Base-by-base conservation (phyloP, 2,797 vertebrate species). In the Neosilurus hyrtlii region DNA sequence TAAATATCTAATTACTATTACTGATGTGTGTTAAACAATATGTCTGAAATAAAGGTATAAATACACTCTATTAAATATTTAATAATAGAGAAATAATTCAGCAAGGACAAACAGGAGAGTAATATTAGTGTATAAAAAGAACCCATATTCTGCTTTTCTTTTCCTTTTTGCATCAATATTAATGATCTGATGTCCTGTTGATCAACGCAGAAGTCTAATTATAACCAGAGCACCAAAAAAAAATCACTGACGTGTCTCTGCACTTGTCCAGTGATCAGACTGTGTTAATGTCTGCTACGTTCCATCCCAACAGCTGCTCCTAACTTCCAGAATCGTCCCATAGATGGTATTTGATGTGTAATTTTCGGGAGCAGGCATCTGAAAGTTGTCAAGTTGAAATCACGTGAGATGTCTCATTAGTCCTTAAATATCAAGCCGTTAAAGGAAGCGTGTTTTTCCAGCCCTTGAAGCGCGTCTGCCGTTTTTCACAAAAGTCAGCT, bases 371-470 rank as follows among this genome's bases (percentile, higher is more conserved):
- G 12, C 9, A n/a, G 70, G 51, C 26, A 51, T 72, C 70, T 26
- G 70, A 72, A 72, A 52, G 51, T 54, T 72, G 70, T 72, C 70
- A 72, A 9, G 70, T 54, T 3, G 51, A 54, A 54, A 72, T 72
- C 70, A 7, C 49, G 51, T 1, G 4, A 37, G 54, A 77, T 57
- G 75, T 77, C 75, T 77, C 75, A 77, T 77, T 77, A 77, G 75
- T 77, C 59, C 37, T 77, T 24, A 63, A 77, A 63, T 63, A 77
- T 11, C 59, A n/a, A 43, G 18, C 74, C 74, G 74, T 43, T 73
- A 73, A 30, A 73, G 5, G 8, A 22, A 9, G 51, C 54, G 35
- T 2, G 72, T 14, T 75, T 20, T 14, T 15, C 18, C 5, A 43
- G 59, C 37, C 61, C 49, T 20, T 15, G 56, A 62, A 49, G 59